Evolutionary conservation across 2,888 invertebrate genomes (phyloP).

Genomic region (Noctuana brunneofusca): DNA sequence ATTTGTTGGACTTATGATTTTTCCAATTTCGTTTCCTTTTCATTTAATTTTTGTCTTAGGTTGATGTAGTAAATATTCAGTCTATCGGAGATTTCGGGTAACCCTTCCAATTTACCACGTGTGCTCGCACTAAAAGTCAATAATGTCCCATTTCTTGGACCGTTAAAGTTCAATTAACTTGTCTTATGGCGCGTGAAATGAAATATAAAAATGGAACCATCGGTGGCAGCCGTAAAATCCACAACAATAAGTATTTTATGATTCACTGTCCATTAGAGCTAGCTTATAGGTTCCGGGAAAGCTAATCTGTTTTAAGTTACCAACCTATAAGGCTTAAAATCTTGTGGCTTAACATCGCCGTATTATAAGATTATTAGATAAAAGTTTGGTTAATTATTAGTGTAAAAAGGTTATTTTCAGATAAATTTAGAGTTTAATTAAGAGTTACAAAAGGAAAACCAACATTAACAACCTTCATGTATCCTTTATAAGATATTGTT

Average conservation of each 20-base stretch:
- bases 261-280: constrained; percentile 52
- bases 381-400: too few species aligned
- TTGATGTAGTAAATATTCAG: too few species aligned
- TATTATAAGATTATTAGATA: neutral
- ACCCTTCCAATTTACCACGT: constrained; percentile 33
- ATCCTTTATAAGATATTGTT: too few species aligned
- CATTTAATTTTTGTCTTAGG: too few species aligned
- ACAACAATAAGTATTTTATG: constrained; percentile 66
- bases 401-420: too few species aligned
- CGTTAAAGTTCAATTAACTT: constrained; percentile 75
- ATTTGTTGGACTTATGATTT: too few species aligned
- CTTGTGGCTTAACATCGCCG: neutral
- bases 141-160: constrained; percentile 63
- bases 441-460: too few species aligned
- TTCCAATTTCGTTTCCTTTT: too few species aligned
- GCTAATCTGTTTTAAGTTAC: constrained; percentile 47
- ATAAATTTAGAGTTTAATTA: too few species aligned
- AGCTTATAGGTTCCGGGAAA: constrained; percentile 40
- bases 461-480: too few species aligned
- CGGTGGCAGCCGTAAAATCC: constrained; percentile 60
- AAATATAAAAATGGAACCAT: constrained; percentile 72
- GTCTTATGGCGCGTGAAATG: constrained; percentile 64
- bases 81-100: constrained; percentile 16
- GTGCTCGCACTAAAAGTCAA: constrained; percentile 54
- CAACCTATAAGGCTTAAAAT: constrained; percentile 1